Conservation (phyloP, 2,888 invertebrate genomes). For the Melipona beecheii region DNA sequence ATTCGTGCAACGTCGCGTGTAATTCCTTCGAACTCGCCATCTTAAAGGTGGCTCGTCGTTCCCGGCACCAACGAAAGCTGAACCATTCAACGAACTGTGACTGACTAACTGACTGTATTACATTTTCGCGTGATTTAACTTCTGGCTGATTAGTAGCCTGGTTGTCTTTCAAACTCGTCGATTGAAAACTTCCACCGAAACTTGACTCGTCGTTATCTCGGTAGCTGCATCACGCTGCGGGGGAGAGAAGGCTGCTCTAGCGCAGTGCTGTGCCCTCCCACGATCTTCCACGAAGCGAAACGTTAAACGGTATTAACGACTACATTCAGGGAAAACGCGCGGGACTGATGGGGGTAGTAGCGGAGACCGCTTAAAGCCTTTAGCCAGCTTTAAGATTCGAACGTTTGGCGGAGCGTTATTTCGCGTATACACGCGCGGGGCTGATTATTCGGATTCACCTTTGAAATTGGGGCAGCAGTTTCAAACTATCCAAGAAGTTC, state of each 20-base stretch:
- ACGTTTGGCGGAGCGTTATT: slow-evolving; percentile 12
- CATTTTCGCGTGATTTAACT: slow-evolving; percentile 52
- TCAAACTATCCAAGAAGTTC: slow-evolving; percentile 50
- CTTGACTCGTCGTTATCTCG: not conserved
- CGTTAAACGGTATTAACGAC: slow-evolving; percentile 7
- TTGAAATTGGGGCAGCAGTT: slow-evolving; percentile 48
- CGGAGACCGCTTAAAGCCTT: slow-evolving; percentile 28
- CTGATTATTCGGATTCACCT: slow-evolving; percentile 55
- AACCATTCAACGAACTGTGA: slow-evolving; percentile 26
- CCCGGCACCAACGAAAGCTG: slow-evolving; percentile 26
- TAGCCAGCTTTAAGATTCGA: slow-evolving; percentile 21
- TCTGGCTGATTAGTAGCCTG: slow-evolving; percentile 41
- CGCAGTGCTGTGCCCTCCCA: not conserved
- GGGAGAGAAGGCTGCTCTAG: not conserved
- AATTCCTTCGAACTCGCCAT: slow-evolving; percentile 6
- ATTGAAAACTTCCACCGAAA: slow-evolving; percentile 6
- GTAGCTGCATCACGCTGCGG: not conserved
- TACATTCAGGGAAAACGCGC: not conserved
- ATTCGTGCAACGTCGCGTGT: slow-evolving; percentile 21
- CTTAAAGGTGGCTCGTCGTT: not conserved
- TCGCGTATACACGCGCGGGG: slow-evolving; percentile 5
- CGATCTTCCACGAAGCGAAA: slow-evolving; percentile 9
- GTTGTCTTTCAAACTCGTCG: slow-evolving; percentile 38
- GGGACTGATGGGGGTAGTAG: not conserved
- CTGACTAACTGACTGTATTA: slow-evolving; percentile 34